Conservation (phyloP, 2,113 vertebrate genomes). For the Arenaria interpres region DNA sequence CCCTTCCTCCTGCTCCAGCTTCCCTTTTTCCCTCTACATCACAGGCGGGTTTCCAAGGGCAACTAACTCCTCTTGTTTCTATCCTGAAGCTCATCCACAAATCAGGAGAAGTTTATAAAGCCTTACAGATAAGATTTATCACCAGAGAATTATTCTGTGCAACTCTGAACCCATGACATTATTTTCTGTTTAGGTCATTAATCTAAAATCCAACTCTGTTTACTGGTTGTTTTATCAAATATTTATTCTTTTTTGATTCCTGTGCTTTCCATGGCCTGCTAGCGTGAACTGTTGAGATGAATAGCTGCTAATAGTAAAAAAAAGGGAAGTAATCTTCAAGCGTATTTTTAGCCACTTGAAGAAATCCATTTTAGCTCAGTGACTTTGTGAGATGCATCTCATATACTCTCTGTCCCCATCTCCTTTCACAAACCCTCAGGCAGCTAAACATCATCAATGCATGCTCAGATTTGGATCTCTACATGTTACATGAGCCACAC, state of each 20-base stretch:
- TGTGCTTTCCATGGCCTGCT: neutral
- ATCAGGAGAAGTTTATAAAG: neutral
- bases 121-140: conserved; percentile 21
- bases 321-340: neutral
- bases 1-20: neutral
- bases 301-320: neutral
- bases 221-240: conserved; percentile 28
- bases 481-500: neutral
- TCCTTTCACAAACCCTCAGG: neutral
- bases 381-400: neutral
- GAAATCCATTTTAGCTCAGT: neutral
- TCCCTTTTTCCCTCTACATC: neutral
- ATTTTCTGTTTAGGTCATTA: conserved; percentile 26
- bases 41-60: neutral
- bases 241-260: conserved; percentile 20
- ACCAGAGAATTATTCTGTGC: neutral
- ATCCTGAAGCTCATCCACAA: neutral
- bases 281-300: neutral
- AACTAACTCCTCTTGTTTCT: neutral
- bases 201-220: conserved; percentile 22
- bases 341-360: neutral
- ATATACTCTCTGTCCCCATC: neutral
- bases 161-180: neutral
- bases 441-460: neutral
- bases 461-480: neutral